phyloP scores from a whole-genome alignment of 2,888 invertebrate species.

The Clanis bilineata region DNA sequence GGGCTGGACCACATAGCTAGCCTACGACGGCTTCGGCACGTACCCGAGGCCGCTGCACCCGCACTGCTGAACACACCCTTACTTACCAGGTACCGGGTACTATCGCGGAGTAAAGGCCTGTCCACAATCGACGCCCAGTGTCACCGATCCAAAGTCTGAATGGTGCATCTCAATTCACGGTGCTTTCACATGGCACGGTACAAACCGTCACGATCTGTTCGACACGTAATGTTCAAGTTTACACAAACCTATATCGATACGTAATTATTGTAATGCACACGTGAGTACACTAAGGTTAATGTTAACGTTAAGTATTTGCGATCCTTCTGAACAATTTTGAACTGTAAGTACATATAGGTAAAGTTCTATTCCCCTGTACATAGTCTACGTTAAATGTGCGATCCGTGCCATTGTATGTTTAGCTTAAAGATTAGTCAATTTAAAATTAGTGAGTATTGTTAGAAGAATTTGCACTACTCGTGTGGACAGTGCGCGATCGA shows the following conservation, averaged over 20 bases:
- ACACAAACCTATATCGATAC: conserved; percentile 69
- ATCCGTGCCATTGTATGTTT: conserved; percentile 82
- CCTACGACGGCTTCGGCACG: conserved; percentile 76
- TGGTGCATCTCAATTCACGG: conserved; percentile 57
- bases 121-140: conserved; percentile 26
- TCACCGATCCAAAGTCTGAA: conserved; percentile 56
- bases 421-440: conserved; percentile 77
- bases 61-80: conserved; percentile 68
- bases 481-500: conserved; percentile 21
- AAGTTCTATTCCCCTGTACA: conserved; percentile 69
- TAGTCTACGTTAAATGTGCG: conserved; percentile 75
- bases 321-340: conserved; percentile 67
- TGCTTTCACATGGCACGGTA: conserved; percentile 63
- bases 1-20: conserved; percentile 94
- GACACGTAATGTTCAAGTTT: conserved; percentile 60
- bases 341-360: conserved; percentile 57
- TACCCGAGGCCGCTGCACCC: conserved; percentile 78
- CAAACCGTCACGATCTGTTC: conserved; percentile 28
- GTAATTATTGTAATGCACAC: conserved; percentile 74
- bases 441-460: conserved; percentile 57
- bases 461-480: conserved; percentile 34
- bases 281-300: conserved; percentile 70
- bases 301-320: conserved; percentile 71
- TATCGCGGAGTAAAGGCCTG: conserved; percentile 35
- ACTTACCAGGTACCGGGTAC: no score